Conservation (phyloP, 2,888 invertebrate genomes). For the Cylindroiulus punctatus region DNA sequence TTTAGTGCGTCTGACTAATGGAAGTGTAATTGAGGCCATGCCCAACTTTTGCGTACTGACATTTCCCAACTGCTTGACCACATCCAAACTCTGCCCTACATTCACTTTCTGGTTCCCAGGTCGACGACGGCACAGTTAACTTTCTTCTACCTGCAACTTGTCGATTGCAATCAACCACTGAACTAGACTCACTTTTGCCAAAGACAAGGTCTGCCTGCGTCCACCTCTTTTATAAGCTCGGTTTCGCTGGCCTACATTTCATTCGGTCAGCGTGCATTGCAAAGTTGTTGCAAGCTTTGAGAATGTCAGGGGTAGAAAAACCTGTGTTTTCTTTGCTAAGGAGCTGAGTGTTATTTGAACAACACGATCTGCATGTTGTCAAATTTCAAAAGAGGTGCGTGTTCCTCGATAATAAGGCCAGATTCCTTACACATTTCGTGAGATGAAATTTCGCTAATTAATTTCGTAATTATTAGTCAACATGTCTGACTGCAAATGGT, state of each 20-base stretch:
- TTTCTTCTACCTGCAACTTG: conserved; percentile 8
- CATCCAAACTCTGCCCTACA: conserved; percentile 39
- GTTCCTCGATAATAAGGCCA: too few species aligned
- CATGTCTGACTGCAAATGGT: too few species aligned
- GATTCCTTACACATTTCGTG: too few species aligned
- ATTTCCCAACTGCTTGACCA: conserved; percentile 28
- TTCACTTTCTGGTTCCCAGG: neutral
- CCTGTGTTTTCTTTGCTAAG: neutral
- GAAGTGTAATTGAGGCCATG: conserved; percentile 15
- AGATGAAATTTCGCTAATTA: too few species aligned
- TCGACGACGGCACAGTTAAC: neutral
- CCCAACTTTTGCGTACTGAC: neutral
- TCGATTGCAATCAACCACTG: conserved; percentile 2
- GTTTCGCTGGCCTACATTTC: neutral
- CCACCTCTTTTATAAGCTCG: neutral
- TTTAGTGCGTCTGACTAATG: conserved; percentile 45
- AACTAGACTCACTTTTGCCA: conserved; percentile 6
- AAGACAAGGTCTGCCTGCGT: conserved; percentile 10
- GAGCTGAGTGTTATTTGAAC: neutral
- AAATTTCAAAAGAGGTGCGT: neutral
- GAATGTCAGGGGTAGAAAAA: neutral
- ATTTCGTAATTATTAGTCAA: too few species aligned
- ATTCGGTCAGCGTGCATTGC: neutral
- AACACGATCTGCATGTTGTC: neutral
- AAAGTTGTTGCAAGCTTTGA: neutral